Evolutionary conservation across 2,797 vertebrate genomes (phyloP).

Genomic region (Alauda arvensis): DNA sequence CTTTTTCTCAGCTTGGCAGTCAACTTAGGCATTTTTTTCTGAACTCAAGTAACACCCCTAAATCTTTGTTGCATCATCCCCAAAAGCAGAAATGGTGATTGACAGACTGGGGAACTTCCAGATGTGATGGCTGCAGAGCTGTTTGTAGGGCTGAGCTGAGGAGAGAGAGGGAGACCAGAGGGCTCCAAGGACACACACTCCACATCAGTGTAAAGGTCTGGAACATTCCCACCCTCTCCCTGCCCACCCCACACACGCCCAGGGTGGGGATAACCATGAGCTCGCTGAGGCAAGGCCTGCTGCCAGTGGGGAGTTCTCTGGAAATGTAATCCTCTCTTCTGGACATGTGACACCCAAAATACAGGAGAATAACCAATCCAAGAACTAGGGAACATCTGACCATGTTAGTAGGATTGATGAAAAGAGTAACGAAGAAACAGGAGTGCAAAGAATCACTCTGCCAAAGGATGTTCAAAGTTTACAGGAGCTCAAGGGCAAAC

Average conservation of each 20-base stretch:
- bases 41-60: background rate
- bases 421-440: background rate
- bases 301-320: background rate
- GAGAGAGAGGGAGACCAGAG: background rate
- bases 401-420: background rate
- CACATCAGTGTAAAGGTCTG: background rate
- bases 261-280: background rate
- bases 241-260: fast-evolving
- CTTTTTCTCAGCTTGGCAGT: background rate
- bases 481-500: background rate
- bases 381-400: background rate
- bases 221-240: background rate
- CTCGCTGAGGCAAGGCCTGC: background rate
- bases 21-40: background rate
- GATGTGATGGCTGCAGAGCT: background rate
- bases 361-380: background rate
- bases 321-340: background rate
- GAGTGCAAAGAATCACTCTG: background rate
- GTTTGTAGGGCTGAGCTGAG: background rate
- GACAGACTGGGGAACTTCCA: background rate
- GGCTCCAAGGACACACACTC: background rate
- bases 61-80: background rate
- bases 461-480: background rate
- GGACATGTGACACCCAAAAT: background rate
- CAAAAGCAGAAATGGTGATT: background rate